Evolutionary conservation across 2,888 invertebrate species (phyloP).

Genomic region (Emmelina monodactyla): DNA sequence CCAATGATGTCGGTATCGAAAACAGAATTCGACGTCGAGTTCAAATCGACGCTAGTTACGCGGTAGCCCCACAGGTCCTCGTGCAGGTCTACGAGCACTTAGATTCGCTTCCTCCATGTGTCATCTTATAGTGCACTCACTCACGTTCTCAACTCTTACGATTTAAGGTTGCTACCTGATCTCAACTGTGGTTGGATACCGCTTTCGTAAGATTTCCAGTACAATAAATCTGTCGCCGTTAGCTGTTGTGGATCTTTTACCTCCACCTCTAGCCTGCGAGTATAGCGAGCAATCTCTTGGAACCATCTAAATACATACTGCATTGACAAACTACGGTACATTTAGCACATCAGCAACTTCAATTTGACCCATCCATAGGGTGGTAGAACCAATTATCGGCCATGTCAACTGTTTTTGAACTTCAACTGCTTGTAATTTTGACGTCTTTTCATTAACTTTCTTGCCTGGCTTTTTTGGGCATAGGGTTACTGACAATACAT

Average conservation of each 20-base stretch:
- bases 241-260: background rate
- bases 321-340: background rate
- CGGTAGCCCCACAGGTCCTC: no score
- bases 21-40: no score
- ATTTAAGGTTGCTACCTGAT: background rate
- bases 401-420: no score
- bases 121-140: background rate
- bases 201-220: background rate
- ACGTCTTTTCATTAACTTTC: no score
- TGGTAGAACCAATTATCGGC: no score
- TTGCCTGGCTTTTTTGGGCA: no score
- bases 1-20: no score
- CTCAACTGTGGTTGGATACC: background rate
- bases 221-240: background rate
- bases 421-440: no score
- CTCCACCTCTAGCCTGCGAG: background rate
- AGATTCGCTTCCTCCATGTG: background rate
- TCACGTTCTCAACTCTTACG: background rate
- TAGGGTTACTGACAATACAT: no score
- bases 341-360: background rate
- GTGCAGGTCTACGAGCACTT: background rate
- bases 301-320: background rate
- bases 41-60: no score
- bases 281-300: background rate
- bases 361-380: background rate